Base-by-base conservation (phyloP, 2,888 invertebrate genomes). In the Anoncus sp. region DNA sequence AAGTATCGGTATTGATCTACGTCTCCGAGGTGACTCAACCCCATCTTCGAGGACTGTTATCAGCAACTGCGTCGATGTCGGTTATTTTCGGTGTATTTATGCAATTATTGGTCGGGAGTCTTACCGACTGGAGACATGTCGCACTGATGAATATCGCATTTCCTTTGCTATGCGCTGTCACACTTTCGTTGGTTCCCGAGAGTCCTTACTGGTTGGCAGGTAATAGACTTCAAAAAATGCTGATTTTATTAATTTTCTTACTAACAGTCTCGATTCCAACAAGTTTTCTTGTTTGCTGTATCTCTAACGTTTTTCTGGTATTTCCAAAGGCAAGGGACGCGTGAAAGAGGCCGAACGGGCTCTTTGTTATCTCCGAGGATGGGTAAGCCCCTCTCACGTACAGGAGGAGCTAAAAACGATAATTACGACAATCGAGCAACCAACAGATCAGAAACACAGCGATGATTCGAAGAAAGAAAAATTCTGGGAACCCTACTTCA, bases 21-120 rank as follows among this genome's bases (percentile, higher is more conserved):
- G 96, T 97, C 14, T 96, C 97, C 4, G 97, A 97, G 92, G 94
- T 97, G 62, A 96, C 96, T 0, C 95, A 96, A 88, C 96, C 97
- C 0, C 94, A 96, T 85, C 92, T 96, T 43, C 93, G 97, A 35
- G 97, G 97, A 1, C 93, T 95, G 83, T 92, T 96, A 2, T 93
- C 96, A 0, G 96, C 96, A 6, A 94, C 96, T 18, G 95, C 96
- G 77, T 94, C 96, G 0, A 94, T 96, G 91, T 93, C 95, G 82
- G 95, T 96, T 81, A 96, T 96, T 76, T 91, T 95, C 1, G 97
- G 97, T 0, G 93, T 96, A 22, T 95, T 96, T 87, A 93, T 94
- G 0, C 96, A 97, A 90, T 95, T 96, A 90, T 92, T 96, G 10
- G 92, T 96, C 70, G 96, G 96, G 0, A 93, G 95, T 14, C 91